Evolutionary conservation across 2,888 invertebrate species (phyloP).

Genomic region (Chaetogeoica ovagalla): DNA sequence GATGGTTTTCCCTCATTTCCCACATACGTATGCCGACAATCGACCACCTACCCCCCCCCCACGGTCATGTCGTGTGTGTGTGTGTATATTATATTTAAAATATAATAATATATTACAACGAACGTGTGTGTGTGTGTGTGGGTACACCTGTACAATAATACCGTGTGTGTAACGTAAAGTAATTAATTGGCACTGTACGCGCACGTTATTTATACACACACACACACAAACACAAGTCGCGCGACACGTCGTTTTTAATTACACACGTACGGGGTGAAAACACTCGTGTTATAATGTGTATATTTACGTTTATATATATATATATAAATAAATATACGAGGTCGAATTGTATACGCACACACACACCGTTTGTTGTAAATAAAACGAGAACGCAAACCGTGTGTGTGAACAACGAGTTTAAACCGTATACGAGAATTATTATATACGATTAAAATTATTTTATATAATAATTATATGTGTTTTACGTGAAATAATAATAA

Average conservation of each 20-base stretch:
- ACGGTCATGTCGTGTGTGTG: not conserved
- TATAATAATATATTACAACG: not conserved
- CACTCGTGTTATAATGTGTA: constrained; percentile 13
- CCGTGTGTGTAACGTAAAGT: constrained; percentile 3
- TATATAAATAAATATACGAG: no score
- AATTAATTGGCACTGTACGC: constrained; percentile 42
- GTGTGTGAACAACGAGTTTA: no score
- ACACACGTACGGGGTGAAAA: constrained; percentile 30
- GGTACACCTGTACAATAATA: not conserved
- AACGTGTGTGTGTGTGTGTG: no score
- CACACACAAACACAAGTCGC: not conserved
- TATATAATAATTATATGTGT: no score
- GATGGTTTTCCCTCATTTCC: no score
- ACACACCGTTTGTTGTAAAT: not conserved
- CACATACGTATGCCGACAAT: no score
- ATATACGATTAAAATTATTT: no score
- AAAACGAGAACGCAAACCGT: not conserved
- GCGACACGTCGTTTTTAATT: constrained; percentile 48
- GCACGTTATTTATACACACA: not conserved
- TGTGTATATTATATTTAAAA: not conserved
- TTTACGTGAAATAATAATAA: no score
- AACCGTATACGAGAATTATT: no score
- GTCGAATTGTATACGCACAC: not conserved
- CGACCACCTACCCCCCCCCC: no score
- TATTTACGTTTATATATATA: no score